These are phyloP conservation scores for Nipponia nippon DNA, from an alignment of 2,113 vertebrate genomes.

Conservation along the genomic window DNA sequence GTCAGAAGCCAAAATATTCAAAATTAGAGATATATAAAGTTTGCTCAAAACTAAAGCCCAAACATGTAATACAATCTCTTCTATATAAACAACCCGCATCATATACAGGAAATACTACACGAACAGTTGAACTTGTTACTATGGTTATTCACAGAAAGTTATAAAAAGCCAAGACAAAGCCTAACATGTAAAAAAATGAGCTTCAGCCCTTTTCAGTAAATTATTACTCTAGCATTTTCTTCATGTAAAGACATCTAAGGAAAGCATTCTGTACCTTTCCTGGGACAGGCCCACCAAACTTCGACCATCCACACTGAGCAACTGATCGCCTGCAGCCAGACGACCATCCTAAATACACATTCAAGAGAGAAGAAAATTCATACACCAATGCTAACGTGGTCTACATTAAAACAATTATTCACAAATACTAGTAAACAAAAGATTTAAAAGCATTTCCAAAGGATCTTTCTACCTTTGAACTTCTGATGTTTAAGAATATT, in stretches of 20 bases:
- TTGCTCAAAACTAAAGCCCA: neutral
- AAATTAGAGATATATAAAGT: neutral
- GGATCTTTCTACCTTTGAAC: neutral
- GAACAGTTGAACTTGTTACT: neutral
- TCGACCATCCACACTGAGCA: constrained; percentile 93
- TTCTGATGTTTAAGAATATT: neutral
- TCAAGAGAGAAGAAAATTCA: neutral
- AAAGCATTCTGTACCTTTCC: constrained; percentile 80
- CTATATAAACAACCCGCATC: fast-evolving
- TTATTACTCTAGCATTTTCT: neutral
- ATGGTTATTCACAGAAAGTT: neutral
- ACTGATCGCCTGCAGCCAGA: constrained; percentile 92
- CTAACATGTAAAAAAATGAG: neutral
- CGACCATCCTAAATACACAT: constrained; percentile 84
- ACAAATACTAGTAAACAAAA: neutral
- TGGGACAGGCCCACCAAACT: constrained; percentile 96
- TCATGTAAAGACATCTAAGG: neutral
- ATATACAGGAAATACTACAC: neutral
- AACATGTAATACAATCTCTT: neutral
- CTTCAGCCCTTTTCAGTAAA: neutral
- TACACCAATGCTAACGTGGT: neutral
- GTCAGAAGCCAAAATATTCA: neutral
- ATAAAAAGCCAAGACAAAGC: neutral
- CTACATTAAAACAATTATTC: neutral
- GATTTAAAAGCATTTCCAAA: neutral